These are phyloP conservation scores for Pentamera pediparva DNA, from an alignment of 53 echinoderm and acorn worm genomes.

Conservation along the genomic window DNA sequence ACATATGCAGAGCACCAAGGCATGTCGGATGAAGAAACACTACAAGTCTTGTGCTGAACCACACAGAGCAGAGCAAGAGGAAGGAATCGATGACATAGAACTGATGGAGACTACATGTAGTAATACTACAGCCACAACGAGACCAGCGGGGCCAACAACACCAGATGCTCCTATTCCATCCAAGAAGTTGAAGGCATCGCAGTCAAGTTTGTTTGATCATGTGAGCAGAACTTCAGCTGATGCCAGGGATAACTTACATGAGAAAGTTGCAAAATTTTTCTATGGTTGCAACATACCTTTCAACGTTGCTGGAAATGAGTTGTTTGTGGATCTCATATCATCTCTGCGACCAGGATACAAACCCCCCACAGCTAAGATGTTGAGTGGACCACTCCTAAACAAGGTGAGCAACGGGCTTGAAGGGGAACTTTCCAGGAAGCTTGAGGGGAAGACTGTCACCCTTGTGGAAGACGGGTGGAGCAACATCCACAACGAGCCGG, in stretches of 20 bases:
- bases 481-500: conserved; percentile 31
- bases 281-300: conserved; percentile 27
- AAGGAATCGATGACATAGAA: not conserved
- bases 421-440: conserved; percentile 8
- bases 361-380: conserved; percentile 5
- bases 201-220: not conserved
- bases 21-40: conserved; percentile 10
- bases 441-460: conserved; percentile 15
- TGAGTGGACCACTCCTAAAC: conserved; percentile 20
- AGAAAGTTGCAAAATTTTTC: conserved; percentile 13
- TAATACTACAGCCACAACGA: conserved; percentile 7
- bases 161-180: too few relatives aligned
- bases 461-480: conserved; percentile 28
- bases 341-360: conserved; percentile 28
- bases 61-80: not conserved
- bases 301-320: not conserved
- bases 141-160: not conserved
- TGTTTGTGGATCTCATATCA: not conserved
- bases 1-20: not conserved
- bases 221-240: not conserved
- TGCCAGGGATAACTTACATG: not conserved
- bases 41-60: not conserved
- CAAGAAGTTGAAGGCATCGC: not conserved
- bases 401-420: not conserved
- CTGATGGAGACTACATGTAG: not conserved